Base-by-base conservation (phyloP, 1,140 invertebrate species). In the Eumaeus atala region DNA sequence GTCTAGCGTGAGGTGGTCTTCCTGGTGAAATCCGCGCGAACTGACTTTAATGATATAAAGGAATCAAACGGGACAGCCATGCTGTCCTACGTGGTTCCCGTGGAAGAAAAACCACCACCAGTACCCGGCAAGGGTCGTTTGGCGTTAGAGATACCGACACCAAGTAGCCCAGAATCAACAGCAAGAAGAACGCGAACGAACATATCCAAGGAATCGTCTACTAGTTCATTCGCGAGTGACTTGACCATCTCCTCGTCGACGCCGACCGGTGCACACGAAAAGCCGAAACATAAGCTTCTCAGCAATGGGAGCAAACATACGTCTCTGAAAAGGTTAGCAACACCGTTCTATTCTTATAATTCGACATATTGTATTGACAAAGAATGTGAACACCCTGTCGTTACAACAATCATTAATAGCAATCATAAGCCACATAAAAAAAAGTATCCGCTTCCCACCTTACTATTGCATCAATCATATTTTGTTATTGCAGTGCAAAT, bases 11-110 rank as follows among this genome's bases (percentile, higher is more conserved):
- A 18, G n/a, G 33, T 10, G n/a, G 28, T 28, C 21, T 33, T 34
- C 11, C 35, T 14, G 28, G 11, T 34, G 34, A 44, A 44, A 51
- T 36, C 49, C 37, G 51, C 34, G 40, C 42, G 14, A 35, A 51
- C 12, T 12, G 18, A 51, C 12, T 28, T 54, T 40, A 44, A 54
- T 54, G 51, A 33, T 34, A 54, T 33, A 44, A 28, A 28, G 35
- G 14, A 21, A 34, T n/a, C 34, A 3, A 54, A 44, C 49, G 61
- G 66, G 73, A 48, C 70, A 77, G 72, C 72, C 60, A 92, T 92
- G 91, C 79, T 92, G 75, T 91, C 91, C 35, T 92, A 92, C 70
- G 91, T 92, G 89, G 85, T 91, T 62, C 90, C 91, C 16, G 88
- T 91, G 53, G 91, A 91, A 58, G 90, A 91, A 64, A 91, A 91